Base-by-base conservation (phyloP, 1,140 invertebrate species). In the Latrodectus geometricus region DNA sequence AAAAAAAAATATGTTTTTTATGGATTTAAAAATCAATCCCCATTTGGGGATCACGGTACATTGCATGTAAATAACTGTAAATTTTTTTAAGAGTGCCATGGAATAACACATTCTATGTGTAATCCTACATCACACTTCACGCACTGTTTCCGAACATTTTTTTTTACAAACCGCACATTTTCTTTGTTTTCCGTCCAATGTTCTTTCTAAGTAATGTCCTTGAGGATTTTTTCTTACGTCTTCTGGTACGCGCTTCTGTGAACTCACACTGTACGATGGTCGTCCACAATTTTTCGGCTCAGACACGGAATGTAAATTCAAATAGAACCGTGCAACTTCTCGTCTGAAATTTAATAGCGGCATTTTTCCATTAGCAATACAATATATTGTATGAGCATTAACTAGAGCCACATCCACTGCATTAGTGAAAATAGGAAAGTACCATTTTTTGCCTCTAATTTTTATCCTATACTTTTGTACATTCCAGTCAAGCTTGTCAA, bases 381-480 rank as follows among this genome's bases (percentile, higher is more conserved):
- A 75, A 75, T 75, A 75, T 75, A 75, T 75, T 75, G 73, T 75
- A 75, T 75, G 73, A 75, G 73, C 73, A 75, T 75, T 75, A 75
- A 75, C 73, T 75, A 52, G 73, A 52, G 73, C 73, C 73, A 75
- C 73, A 75, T 75, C 73, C 73, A 75, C 73, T 75, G 73, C 73
- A 75, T 75, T 75, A 75, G 73, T 75, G 73, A 75, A 75, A 75
- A 75, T 75, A 75, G 73, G 73, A 75, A 75, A 75, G 73, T 75
- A 75, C 73, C 73, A 75, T 75, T 75, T 75, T 75, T 75, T 75
- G 73, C 73, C 73, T 75, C 56, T 61, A 61, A 61, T 61, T 61
- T 61, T 61, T 61, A 61, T 61, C 15, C 56, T 61, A 61, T 61
- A 61, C 56, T 61, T 61, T 61, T 61, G 56, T 61, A 61, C 56